Conservation (phyloP, 2,888 invertebrate genomes). For the Ornithoptera priamus region DNA sequence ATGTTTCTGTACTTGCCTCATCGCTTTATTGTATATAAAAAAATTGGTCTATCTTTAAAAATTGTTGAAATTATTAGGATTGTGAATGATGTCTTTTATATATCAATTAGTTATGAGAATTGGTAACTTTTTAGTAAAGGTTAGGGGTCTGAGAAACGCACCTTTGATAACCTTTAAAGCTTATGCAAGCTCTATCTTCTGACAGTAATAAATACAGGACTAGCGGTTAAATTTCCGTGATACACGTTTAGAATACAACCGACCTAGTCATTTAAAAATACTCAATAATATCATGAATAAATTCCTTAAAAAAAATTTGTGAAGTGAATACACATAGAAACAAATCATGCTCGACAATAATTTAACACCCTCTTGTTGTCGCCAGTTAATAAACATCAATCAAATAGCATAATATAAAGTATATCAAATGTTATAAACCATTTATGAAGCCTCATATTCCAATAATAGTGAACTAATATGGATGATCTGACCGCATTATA, state of each 20-base stretch:
- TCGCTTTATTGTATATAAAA: not conserved
- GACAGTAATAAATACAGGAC: no score
- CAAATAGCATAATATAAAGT: not conserved
- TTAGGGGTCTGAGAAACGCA: not conserved
- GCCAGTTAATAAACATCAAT: no score
- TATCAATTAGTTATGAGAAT: not conserved
- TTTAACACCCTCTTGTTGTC: no score
- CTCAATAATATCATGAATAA: no score
- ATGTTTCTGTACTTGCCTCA: not conserved
- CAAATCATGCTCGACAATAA: no score
- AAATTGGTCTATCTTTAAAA: not conserved
- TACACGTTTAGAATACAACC: no score
- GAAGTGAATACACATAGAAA: no score
- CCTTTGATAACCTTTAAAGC: not conserved
- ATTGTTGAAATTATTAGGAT: not conserved
- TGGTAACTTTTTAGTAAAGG: not conserved
- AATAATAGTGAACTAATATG: constrained; percentile 25
- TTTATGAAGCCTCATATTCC: constrained; percentile 11
- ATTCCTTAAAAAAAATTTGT: no score
- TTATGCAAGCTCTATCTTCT: not conserved
- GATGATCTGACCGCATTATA: constrained; percentile 29
- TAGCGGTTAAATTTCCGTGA: no score
- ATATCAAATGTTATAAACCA: constrained; percentile 10
- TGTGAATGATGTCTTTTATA: not conserved
- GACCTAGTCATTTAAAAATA: no score